Conservation (phyloP, 2,888 invertebrate species). For the Clunio marinus region DNA sequence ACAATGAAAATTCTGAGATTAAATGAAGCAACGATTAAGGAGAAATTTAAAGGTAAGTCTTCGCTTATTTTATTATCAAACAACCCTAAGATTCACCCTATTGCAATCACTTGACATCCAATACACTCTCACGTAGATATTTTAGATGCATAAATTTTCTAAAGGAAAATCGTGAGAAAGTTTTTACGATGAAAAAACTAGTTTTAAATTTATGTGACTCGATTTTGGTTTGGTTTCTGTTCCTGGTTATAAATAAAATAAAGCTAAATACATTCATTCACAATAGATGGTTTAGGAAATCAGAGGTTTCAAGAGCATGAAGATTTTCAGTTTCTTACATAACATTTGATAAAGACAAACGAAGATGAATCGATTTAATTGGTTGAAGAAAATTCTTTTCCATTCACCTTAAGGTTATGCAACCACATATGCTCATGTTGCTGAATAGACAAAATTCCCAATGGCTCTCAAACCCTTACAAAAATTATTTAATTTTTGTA, state of each 20-base stretch:
- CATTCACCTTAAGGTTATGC: too few relatives aligned
- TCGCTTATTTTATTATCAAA: too few relatives aligned
- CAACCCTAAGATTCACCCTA: too few relatives aligned
- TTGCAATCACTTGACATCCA: not conserved
- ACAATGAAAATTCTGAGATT: not conserved
- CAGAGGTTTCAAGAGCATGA: too few relatives aligned
- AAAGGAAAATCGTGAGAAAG: constrained; percentile 11
- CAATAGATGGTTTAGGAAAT: not conserved
- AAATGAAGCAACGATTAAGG: not conserved
- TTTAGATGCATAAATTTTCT: constrained; percentile 9
- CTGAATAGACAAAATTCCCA: too few relatives aligned
- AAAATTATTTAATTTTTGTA: too few relatives aligned
- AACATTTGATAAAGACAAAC: too few relatives aligned
- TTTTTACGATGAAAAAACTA: not conserved
- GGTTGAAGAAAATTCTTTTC: too few relatives aligned
- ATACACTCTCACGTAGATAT: constrained; percentile 2
- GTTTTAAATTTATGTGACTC: constrained; percentile 2
- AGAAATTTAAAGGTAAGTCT: constrained; percentile 16
- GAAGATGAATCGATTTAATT: too few relatives aligned
- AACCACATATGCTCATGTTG: too few relatives aligned
- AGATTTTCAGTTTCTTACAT: too few relatives aligned
- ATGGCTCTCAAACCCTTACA: too few relatives aligned
- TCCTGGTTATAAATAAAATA: not conserved
- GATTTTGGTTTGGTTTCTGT: not conserved
- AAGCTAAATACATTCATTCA: not conserved